phyloP scores from a whole-genome alignment of 2,797 vertebrate species.

The Rousettus madagascariensis region DNA sequence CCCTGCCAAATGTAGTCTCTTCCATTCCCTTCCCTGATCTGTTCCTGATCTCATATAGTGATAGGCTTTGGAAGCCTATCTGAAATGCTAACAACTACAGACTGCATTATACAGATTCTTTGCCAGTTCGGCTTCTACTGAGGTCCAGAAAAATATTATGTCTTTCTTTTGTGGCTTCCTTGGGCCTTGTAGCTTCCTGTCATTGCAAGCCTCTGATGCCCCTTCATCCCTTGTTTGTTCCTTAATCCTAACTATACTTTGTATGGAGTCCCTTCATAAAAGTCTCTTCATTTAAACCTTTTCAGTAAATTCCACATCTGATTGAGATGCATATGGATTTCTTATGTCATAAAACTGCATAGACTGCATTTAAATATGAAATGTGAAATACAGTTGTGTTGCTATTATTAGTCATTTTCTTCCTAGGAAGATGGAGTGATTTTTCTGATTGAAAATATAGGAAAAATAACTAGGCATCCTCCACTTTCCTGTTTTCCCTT shows the following conservation, averaged over 20 bases:
- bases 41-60: no score
- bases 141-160: not conserved
- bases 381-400: not conserved
- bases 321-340: not conserved
- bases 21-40: not conserved
- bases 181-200: not conserved
- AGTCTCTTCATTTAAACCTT: not conserved
- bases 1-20: not conserved
- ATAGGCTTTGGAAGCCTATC: not conserved
- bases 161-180: not conserved
- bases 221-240: not conserved
- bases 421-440: not conserved
- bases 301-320: not conserved
- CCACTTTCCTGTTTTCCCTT: not conserved
- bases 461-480: not conserved
- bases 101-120: not conserved
- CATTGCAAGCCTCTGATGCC: not conserved
- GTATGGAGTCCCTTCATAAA: not conserved
- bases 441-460: not conserved
- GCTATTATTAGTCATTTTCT: not conserved
- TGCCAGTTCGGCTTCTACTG: not conserved
- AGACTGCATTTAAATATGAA: not conserved
- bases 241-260: not conserved
- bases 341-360: not conserved
- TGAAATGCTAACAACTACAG: not conserved